These are phyloP conservation scores for Drosophila birchii DNA, from an alignment of 2,888 invertebrate species.

Conservation along the genomic window DNA sequence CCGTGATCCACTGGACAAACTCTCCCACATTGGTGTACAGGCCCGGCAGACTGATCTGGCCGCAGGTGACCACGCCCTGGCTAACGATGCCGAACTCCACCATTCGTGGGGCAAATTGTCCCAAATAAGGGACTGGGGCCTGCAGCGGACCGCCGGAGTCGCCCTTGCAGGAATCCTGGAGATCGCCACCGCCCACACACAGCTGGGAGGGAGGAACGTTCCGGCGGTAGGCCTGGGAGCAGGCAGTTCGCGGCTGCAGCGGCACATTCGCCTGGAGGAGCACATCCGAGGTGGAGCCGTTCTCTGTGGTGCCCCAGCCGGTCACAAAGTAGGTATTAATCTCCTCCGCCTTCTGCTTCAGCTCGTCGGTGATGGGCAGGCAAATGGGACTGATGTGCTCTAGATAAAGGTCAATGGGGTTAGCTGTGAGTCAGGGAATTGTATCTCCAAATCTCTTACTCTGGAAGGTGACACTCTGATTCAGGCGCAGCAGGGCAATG, in stretches of 20 bases:
- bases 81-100: slow-evolving; percentile 87
- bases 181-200: slow-evolving; percentile 84
- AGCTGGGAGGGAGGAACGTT: slow-evolving; percentile 82
- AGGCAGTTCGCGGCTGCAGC: slow-evolving; percentile 51
- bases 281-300: slow-evolving; percentile 71
- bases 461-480: slow-evolving; percentile 58
- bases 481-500: slow-evolving; percentile 75
- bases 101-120: slow-evolving; percentile 62
- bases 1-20: slow-evolving; percentile 86
- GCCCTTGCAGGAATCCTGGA: slow-evolving; percentile 80
- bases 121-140: slow-evolving; percentile 55
- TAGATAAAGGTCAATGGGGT: slow-evolving; percentile 1
- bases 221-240: slow-evolving; percentile 55
- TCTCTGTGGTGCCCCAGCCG: slow-evolving; percentile 79
- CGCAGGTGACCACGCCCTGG: slow-evolving; percentile 87
- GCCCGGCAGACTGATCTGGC: slow-evolving; percentile 85
- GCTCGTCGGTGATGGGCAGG: slow-evolving; percentile 65
- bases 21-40: slow-evolving; percentile 86
- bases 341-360: slow-evolving; percentile 59
- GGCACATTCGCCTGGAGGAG: slow-evolving; percentile 72
- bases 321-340: slow-evolving; percentile 63
- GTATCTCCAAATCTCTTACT: slow-evolving; percentile 49
- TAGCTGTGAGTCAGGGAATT: neutral
- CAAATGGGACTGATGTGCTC: slow-evolving; percentile 76
- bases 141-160: slow-evolving; percentile 81